Percentiles rank a stretch among this genome's conserved stretches.
Evolutionary conservation across 2,113 vertebrate genomes (phyloP).

Genomic region (Lucifuga dentata): DNA sequence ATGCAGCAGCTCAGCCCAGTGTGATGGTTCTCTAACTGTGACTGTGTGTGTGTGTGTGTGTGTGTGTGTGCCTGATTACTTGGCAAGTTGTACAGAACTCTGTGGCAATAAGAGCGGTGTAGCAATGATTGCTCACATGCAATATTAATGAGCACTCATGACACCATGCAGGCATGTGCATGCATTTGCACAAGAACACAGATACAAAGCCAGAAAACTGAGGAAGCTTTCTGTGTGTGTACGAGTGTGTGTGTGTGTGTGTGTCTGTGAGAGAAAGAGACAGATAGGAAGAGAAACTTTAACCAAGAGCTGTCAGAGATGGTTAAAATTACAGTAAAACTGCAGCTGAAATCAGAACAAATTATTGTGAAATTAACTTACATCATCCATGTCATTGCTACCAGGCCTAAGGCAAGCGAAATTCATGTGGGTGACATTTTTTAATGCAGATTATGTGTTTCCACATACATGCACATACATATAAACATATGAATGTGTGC

Average conservation of each 20-base stretch:
- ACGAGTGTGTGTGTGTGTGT: background rate
- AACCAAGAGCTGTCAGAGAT: slow-evolving; percentile 19
- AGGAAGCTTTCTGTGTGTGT: background rate
- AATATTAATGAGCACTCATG: slow-evolving; percentile 57
- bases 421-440: slow-evolving; percentile 17
- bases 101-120: slow-evolving; percentile 37
- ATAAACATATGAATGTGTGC: too few species aligned
- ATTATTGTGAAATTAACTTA: slow-evolving; percentile 23
- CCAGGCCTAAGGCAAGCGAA: background rate
- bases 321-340: slow-evolving; percentile 20
- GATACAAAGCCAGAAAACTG: slow-evolving; percentile 12
- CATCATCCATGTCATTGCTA: slow-evolving; percentile 9
- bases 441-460: background rate
- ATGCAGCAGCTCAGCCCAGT: slow-evolving; percentile 12
- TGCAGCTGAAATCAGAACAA: slow-evolving; percentile 31
- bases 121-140: slow-evolving; percentile 27
- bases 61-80: slow-evolving; percentile 31
- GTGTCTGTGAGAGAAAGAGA: background rate
- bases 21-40: slow-evolving; percentile 27
- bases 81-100: slow-evolving; percentile 39
- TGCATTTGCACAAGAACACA: slow-evolving; percentile 28
- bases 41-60: background rate
- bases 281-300: background rate
- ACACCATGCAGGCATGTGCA: slow-evolving; percentile 20
- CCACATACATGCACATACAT: background rate